A percentile compares a stretch with the other conserved stretches of the same genome.
phyloP scores from a whole-genome alignment of 1,140 invertebrate genomes.

The Agrypnia vestita region DNA sequence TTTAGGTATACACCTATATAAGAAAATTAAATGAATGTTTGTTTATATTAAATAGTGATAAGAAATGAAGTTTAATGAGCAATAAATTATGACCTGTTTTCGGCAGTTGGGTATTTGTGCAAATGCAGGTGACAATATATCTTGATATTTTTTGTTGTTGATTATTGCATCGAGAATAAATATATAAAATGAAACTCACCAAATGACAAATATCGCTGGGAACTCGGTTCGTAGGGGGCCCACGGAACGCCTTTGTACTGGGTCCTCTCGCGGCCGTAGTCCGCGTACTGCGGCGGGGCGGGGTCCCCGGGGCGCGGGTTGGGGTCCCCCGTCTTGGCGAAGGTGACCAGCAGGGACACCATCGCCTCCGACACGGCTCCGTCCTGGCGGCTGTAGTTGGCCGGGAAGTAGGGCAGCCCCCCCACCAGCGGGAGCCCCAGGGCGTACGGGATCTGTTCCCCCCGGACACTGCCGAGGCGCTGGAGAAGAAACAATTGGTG shows the following conservation, averaged over 20 bases:
- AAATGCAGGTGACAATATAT: too few species aligned
- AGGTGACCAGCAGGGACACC: slow-evolving; percentile 83
- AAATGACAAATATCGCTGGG: slow-evolving; percentile 84
- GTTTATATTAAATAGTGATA: too few species aligned
- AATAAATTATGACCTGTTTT: too few species aligned
- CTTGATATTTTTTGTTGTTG: too few species aligned
- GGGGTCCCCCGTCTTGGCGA: slow-evolving; percentile 84
- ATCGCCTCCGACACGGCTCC: slow-evolving; percentile 83
- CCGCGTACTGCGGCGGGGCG: slow-evolving; percentile 66
- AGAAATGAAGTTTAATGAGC: too few species aligned
- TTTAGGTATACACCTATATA: too few species aligned
- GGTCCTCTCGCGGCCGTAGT: slow-evolving; percentile 77
- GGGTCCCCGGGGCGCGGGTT: slow-evolving; percentile 69
- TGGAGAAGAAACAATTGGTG: slow-evolving; percentile 66
- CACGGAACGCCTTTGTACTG: slow-evolving; percentile 76
- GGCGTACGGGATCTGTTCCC: slow-evolving; percentile 90
- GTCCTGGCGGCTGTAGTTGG: slow-evolving; percentile 85
- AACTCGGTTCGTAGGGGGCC: slow-evolving; percentile 83
- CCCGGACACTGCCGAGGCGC: slow-evolving; percentile 85
- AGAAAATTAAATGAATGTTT: too few species aligned
- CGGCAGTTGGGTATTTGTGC: too few species aligned
- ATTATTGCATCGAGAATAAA: neutral
- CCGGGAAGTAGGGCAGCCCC: slow-evolving; percentile 72
- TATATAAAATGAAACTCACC: slow-evolving; percentile 70
- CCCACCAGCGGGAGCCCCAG: slow-evolving; percentile 89